phyloP scores from a whole-genome alignment of 1,140 invertebrate species.

The Heliconius nattereri region DNA sequence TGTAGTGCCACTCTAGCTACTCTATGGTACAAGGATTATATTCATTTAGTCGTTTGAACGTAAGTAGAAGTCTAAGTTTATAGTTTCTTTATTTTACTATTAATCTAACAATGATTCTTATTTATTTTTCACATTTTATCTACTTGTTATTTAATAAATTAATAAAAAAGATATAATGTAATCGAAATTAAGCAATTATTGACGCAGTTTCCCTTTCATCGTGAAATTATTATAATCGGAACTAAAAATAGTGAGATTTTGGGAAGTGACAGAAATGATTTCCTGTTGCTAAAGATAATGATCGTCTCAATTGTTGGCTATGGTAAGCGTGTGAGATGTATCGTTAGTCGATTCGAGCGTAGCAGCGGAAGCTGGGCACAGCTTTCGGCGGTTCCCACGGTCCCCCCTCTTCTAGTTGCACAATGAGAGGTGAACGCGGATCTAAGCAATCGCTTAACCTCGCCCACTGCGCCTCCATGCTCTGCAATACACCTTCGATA shows the following conservation, averaged over 20 bases:
- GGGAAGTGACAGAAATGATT: slow-evolving; percentile 52
- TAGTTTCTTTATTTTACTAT: background rate
- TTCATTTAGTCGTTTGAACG: background rate
- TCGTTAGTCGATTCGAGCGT: slow-evolving; percentile 74
- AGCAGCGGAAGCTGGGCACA: slow-evolving; percentile 75
- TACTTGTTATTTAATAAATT: background rate
- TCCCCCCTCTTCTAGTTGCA: slow-evolving; percentile 65
- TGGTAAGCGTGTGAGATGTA: slow-evolving; percentile 63
- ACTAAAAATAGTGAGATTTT: slow-evolving; percentile 22
- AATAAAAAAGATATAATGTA: background rate
- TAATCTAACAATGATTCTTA: background rate
- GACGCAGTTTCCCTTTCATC: slow-evolving; percentile 13
- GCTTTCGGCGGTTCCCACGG: slow-evolving; percentile 80
- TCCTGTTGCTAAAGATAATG: slow-evolving; percentile 70
- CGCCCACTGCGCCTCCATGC: slow-evolving; percentile 71
- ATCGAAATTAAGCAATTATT: background rate
- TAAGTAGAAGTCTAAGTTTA: background rate
- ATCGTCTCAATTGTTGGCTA: slow-evolving; percentile 66
- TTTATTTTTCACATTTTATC: background rate
- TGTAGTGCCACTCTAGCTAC: slow-evolving; percentile 41
- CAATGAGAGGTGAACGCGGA: slow-evolving; percentile 80
- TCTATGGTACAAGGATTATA: background rate
- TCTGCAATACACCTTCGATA: slow-evolving; percentile 52
- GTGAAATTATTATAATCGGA: slow-evolving; percentile 19
- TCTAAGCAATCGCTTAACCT: slow-evolving; percentile 81